phyloP scores from a whole-genome alignment of 1,140 invertebrate genomes.

The Drosophila sp. region DNA sequence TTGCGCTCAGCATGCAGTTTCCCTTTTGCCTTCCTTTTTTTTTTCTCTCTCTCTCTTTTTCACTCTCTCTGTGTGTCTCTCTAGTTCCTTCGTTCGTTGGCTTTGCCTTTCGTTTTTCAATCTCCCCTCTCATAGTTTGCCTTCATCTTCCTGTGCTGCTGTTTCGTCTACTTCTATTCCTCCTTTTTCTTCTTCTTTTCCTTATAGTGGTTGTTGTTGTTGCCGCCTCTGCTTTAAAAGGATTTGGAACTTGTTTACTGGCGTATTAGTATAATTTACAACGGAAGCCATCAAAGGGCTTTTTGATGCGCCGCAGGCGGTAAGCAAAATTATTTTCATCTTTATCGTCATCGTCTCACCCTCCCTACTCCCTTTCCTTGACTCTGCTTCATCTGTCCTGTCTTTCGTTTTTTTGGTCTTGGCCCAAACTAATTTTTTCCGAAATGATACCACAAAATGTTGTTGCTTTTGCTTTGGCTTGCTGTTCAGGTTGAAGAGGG shows the following conservation, averaged over 20 bases:
- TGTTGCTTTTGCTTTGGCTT: background rate
- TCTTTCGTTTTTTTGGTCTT: conserved; percentile 2
- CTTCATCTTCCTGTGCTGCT: conserved; percentile 4
- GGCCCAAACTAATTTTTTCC: background rate
- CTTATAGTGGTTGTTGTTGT: conserved; percentile 46
- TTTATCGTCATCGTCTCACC: conserved; percentile 18
- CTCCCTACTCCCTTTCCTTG: conserved; percentile 42
- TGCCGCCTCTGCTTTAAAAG: conserved; percentile 62
- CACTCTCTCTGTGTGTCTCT: conserved; percentile 21
- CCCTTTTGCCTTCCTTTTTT: conserved; percentile 30
- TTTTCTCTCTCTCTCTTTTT: conserved; percentile 1
- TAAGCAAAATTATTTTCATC: conserved; percentile 64
- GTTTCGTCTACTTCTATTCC: background rate
- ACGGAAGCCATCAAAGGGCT: conserved; percentile 74
- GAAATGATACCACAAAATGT: conserved; percentile 1
- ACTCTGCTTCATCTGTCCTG: conserved; percentile 42
- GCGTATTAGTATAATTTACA: conserved; percentile 76
- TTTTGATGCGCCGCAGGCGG: conserved; percentile 65
- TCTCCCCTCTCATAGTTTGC: conserved; percentile 18
- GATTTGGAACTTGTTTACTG: conserved; percentile 78
- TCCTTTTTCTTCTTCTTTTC: conserved; percentile 37
- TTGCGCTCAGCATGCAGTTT: conserved; percentile 80
- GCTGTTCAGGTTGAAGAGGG: background rate
- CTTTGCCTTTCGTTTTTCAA: conserved; percentile 20
- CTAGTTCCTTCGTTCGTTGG: conserved; percentile 25